Conservation (phyloP, 1,140 invertebrate genomes). For the Atopsyche davidsoni region DNA sequence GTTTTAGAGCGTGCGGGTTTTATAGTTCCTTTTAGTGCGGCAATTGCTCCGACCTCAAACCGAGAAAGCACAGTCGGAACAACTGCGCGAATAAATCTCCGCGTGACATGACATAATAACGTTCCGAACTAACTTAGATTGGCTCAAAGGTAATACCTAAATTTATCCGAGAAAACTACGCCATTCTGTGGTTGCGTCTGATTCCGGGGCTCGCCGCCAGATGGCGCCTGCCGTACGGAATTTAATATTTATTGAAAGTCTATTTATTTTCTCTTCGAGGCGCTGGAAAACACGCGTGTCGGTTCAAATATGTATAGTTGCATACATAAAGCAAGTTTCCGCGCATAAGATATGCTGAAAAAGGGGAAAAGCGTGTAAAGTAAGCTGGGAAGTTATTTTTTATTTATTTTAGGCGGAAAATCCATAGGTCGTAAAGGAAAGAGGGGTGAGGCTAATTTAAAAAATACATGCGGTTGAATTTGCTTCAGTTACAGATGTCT, state of each 20-base stretch:
- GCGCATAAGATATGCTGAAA: slow-evolving; percentile 7
- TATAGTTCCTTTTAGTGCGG: slow-evolving; percentile 12
- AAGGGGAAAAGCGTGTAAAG: slow-evolving; percentile 11
- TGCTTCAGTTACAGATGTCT: too few species aligned
- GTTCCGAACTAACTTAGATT: too few species aligned
- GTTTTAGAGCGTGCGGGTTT: slow-evolving; percentile 7
- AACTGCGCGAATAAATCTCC: too few species aligned
- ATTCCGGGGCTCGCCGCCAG: slow-evolving; percentile 13
- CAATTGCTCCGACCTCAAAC: too few species aligned
- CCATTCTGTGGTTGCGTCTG: not conserved
- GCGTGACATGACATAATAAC: too few species aligned
- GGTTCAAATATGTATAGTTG: not conserved
- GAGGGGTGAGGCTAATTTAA: too few species aligned
- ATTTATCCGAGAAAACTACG: too few species aligned
- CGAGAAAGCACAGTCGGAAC: too few species aligned
- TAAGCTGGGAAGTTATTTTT: slow-evolving; percentile 12
- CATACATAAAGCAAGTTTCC: not conserved
- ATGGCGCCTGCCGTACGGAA: slow-evolving; percentile 14
- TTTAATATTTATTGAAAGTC: slow-evolving; percentile 27
- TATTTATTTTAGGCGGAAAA: slow-evolving; percentile 13
- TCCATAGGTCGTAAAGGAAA: not conserved
- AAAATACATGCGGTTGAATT: too few species aligned
- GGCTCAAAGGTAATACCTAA: too few species aligned
- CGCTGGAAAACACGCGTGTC: slow-evolving; percentile 7
- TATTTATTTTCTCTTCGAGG: slow-evolving; percentile 17